Evolutionary conservation across 2,888 invertebrate genomes (phyloP).

Genomic region (Gibbula magus): DNA sequence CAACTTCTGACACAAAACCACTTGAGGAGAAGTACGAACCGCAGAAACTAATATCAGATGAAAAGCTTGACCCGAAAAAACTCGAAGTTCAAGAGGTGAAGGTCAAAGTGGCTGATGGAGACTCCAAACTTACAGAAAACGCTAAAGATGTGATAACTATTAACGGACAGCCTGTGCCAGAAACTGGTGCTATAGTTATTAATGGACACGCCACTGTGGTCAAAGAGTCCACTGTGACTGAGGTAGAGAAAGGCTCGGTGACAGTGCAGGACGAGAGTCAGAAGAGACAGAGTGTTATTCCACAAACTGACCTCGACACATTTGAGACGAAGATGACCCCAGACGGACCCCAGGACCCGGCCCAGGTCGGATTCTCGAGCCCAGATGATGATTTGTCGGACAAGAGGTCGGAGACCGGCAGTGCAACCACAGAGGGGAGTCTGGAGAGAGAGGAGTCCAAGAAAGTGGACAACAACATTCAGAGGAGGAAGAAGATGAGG

Average conservation of each 20-base stretch:
- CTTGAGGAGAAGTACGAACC: slow-evolving; percentile 17
- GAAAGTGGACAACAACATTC: background rate
- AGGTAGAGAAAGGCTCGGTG: slow-evolving; percentile 31
- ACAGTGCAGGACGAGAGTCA: slow-evolving; percentile 28
- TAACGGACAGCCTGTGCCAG: slow-evolving; percentile 58
- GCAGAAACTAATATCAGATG: background rate
- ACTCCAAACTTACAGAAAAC: slow-evolving; percentile 40
- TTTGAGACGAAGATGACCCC: slow-evolving; percentile 60
- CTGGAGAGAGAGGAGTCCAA: slow-evolving; percentile 55
- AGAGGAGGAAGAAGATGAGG: slow-evolving; percentile 32
- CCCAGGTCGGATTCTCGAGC: slow-evolving; percentile 52
- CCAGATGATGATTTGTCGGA: slow-evolving; percentile 61
- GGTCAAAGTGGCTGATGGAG: slow-evolving; percentile 54
- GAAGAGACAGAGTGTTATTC: slow-evolving; percentile 51
- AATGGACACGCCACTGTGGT: slow-evolving; percentile 60
- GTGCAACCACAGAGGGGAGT: slow-evolving; percentile 64
- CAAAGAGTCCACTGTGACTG: slow-evolving; percentile 41
- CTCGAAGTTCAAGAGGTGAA: slow-evolving; percentile 60
- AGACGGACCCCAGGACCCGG: slow-evolving; percentile 27
- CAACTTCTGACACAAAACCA: slow-evolving; percentile 10
- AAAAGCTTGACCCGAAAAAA: background rate
- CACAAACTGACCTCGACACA: slow-evolving; percentile 67
- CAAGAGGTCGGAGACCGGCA: slow-evolving; percentile 63
- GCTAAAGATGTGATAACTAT: slow-evolving; percentile 53
- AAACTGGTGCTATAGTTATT: slow-evolving; percentile 53